phyloP scores from a whole-genome alignment of 2,113 vertebrate species.

The Macquaria ambigua region DNA sequence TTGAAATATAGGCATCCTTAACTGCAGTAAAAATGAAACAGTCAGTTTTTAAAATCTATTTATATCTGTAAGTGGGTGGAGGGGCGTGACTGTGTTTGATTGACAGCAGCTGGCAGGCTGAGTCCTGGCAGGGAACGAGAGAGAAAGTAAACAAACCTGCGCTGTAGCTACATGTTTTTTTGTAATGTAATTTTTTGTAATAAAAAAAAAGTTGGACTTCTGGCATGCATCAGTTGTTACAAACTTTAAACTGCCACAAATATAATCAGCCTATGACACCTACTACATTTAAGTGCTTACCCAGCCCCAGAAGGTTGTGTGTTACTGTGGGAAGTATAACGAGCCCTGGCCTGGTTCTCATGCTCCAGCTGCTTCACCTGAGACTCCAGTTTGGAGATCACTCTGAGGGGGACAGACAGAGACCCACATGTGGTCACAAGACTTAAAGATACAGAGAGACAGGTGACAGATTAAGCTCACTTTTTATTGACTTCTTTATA shows the following conservation, averaged over 20 bases:
- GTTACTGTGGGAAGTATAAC: constrained; percentile 79
- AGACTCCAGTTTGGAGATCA: constrained; percentile 92
- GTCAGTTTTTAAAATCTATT: not conserved
- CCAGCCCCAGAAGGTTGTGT: constrained; percentile 84
- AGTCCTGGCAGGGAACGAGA: too few relatives aligned
- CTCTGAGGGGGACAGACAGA: constrained; percentile 80
- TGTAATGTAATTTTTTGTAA: too few relatives aligned
- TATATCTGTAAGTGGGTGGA: too few relatives aligned
- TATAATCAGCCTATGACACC: not conserved
- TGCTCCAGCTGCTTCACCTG: constrained; percentile 97
- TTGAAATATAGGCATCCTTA: not conserved
- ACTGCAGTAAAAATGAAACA: too few relatives aligned
- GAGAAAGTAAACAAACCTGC: not conserved
- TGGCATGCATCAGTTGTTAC: too few relatives aligned
- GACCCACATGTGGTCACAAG: not conserved
- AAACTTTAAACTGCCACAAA: not conserved
- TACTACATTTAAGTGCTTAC: constrained; percentile 22
- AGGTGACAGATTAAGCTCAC: not conserved
- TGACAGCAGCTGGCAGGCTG: too few relatives aligned
- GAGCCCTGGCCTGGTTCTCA: constrained; percentile 87
- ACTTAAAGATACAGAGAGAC: not conserved
- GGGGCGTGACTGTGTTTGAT: too few relatives aligned
- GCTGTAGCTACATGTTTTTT: not conserved
- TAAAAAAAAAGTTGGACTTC: too few relatives aligned
- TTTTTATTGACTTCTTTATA: not conserved